Evolutionary conservation across 1,140 invertebrate genomes (phyloP).

Genomic region (Cotesia typhae): DNA sequence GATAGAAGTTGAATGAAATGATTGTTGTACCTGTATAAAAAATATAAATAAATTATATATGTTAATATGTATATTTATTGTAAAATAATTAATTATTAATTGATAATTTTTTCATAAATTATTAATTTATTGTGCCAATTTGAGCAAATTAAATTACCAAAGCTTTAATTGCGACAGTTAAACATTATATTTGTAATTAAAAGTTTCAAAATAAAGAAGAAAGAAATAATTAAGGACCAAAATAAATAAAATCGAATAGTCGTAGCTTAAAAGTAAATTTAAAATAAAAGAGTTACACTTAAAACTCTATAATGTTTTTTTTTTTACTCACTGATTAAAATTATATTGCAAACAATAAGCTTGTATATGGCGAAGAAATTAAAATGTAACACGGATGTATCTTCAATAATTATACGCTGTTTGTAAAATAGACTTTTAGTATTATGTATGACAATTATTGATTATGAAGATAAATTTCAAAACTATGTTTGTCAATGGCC

Average conservation of each 20-base stretch:
- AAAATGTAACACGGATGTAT: background rate
- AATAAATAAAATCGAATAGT: background rate
- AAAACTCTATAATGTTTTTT: too few species aligned
- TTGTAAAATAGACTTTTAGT: background rate
- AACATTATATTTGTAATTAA: background rate
- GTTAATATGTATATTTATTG: too few species aligned
- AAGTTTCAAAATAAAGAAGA: background rate
- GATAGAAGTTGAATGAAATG: constrained; percentile 16
- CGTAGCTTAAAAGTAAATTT: background rate
- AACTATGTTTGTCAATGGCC: background rate
- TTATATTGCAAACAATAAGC: too few species aligned
- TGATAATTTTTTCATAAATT: constrained; percentile 6
- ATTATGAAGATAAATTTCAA: background rate
- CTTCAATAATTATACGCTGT: too few species aligned
- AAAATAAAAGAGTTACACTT: too few species aligned
- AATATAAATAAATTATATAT: background rate
- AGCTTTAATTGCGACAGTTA: constrained; percentile 12
- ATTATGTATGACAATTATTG: background rate
- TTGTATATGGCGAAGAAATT: background rate
- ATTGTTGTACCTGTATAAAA: constrained; percentile 28
- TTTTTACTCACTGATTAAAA: too few species aligned
- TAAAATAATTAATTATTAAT: constrained; percentile 3
- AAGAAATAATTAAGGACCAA: constrained; percentile 6
- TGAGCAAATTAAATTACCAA: constrained; percentile 11
- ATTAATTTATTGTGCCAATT: constrained; percentile 24